Evolutionary conservation across 1,140 invertebrate species (phyloP), one percentile per base, ranked within the genome.

Genomic region (Eumaeus atala): DNA sequence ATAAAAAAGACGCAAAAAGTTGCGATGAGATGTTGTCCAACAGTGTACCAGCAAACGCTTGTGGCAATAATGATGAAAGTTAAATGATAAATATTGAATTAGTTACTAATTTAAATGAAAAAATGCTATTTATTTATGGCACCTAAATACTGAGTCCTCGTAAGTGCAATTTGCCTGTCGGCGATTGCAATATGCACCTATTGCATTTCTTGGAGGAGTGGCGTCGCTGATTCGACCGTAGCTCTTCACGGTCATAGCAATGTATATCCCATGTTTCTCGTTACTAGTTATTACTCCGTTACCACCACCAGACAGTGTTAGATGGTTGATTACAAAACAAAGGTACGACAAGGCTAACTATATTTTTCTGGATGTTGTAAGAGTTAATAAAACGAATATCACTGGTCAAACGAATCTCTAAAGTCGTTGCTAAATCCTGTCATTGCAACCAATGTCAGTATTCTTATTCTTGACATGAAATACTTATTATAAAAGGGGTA

Each of bases 281-380:
- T n/a, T n/a, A 87, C 93, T 14, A 72, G 94, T 9, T 67, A 83
- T 0, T 91, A 93, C 69, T 90, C 90, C 48, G 90, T 90, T 81
- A 69, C 91, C 38, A n/a, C 62, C 92, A 8, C 89, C 90, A 0
- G 92, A 93, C 77, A 92, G 91, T 33, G 86, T 92, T 9, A 83
- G 94, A 59, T 96, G 94, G 94, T 87, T 95, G 9, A 70, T 95
- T 21, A 90, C 92, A 0, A 91, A 92, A 36, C 89, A 91, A 8
- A 90, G 90, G 58, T 91, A 90, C 53, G 84, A 91, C 0, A 89
- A 92, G 60, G 92, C 92, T 3, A 88, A 87, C 42, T 67, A 66
- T n/a, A 88, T 92, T 10, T 78, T 93, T 10, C 81, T 88, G 7
- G 89, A 89, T 59, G 91, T 92, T 1, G 91, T 92, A 0, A 89